Percentiles rank a stretch among this genome's conserved stretches.
Conservation (phyloP, 2,888 invertebrate species). For the Drosophila colorata region DNA sequence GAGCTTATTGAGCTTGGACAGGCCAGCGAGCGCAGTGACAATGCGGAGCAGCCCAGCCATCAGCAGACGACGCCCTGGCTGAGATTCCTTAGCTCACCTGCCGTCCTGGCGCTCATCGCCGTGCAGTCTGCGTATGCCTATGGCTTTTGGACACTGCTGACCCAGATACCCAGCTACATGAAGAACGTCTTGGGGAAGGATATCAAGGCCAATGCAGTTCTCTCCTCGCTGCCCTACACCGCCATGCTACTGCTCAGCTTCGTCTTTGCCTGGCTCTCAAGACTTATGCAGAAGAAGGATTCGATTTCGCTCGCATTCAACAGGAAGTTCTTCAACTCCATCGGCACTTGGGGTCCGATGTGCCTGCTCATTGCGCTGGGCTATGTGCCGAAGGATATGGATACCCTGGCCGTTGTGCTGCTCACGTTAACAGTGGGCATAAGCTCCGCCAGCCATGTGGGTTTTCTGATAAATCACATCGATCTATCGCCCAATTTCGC, state of each 20-base stretch:
- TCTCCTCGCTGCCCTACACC: constrained; percentile 87
- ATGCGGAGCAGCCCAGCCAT: constrained; percentile 45
- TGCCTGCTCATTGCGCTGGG: constrained; percentile 87
- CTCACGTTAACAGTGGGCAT: constrained; percentile 87
- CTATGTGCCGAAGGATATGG: constrained; percentile 83
- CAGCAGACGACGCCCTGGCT: constrained; percentile 87
- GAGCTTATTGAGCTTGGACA: constrained; percentile 89
- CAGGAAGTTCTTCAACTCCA: constrained; percentile 83
- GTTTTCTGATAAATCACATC: constrained; percentile 88
- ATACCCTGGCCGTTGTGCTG: constrained; percentile 86
- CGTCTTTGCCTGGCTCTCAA: constrained; percentile 87
- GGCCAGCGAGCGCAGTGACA: constrained; percentile 55
- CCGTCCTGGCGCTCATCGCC: constrained; percentile 88
- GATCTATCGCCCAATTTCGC: constrained; percentile 90
- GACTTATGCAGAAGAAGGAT: constrained; percentile 73
- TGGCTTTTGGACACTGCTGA: constrained; percentile 91
- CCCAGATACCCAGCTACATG: constrained; percentile 90
- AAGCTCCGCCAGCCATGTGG: constrained; percentile 88
- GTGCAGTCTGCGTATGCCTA: constrained; percentile 87
- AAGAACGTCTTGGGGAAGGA: constrained; percentile 89
- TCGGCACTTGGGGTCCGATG: constrained; percentile 86
- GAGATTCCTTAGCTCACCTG: constrained; percentile 87
- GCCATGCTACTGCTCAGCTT: constrained; percentile 86
- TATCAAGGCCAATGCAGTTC: constrained; percentile 88
- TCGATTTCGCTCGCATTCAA: constrained; percentile 83